Conservation (phyloP, 2,113 vertebrate genomes). For the Meriones unguiculatus region DNA sequence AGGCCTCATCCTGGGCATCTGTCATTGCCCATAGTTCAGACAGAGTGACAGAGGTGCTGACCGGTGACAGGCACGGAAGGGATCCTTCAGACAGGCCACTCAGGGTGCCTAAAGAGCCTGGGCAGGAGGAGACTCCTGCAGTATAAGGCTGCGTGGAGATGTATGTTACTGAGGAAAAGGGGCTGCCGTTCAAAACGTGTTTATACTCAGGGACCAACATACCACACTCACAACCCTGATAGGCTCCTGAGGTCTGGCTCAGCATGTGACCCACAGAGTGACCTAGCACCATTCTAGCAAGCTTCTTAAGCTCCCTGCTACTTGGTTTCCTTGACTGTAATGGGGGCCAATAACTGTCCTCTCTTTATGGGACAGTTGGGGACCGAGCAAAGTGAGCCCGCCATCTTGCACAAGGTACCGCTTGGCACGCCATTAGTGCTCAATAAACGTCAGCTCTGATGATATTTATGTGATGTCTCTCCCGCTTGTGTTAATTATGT, state of each 20-base stretch:
- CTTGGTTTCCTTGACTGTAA: background rate
- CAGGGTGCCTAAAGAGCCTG: background rate
- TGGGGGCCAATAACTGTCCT: background rate
- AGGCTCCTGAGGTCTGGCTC: background rate
- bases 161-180: background rate
- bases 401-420: background rate
- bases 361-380: background rate
- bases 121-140: background rate
- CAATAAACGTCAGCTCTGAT: slow-evolving; percentile 38
- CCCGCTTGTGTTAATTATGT: slow-evolving; percentile 45
- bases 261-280: background rate
- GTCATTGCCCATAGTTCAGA: accelerated
- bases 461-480: slow-evolving; percentile 22
- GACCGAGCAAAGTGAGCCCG: background rate
- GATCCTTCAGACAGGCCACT: background rate
- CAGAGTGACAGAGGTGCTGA: background rate
- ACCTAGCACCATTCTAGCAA: background rate
- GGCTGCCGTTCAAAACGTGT: background rate
- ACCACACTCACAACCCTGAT: accelerated
- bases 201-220: background rate
- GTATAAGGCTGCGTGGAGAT: background rate
- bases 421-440: background rate
- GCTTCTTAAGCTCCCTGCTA: background rate
- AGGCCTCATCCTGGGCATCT: background rate
- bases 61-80: background rate